phyloP scores from a whole-genome alignment of 2,113 vertebrate genomes.

The Meles meles region DNA sequence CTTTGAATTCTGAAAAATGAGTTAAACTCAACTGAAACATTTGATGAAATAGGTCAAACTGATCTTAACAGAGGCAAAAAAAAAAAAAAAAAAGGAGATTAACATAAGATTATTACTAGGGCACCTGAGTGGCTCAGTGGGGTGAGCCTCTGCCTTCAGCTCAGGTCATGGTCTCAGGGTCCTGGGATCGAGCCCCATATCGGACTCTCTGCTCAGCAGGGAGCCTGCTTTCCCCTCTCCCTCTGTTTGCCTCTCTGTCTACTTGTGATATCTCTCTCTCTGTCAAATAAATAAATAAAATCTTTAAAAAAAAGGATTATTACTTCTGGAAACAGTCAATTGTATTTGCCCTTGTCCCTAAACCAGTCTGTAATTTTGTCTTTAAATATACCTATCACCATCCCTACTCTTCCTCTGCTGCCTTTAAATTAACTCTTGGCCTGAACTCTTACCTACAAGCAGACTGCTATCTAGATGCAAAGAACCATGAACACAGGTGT shows the following conservation, averaged over 20 bases:
- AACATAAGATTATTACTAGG: neutral
- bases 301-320: neutral
- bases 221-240: too few species aligned
- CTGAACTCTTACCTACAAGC: neutral
- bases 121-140: too few species aligned
- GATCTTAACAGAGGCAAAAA: neutral
- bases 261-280: too few species aligned
- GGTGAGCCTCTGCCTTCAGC: too few species aligned
- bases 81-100: too few species aligned
- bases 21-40: neutral
- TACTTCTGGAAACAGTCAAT: neutral
- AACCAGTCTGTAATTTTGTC: neutral
- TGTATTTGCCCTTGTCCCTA: neutral
- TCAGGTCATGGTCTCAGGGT: too few species aligned
- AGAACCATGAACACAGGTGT: neutral
- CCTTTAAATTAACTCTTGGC: neutral
- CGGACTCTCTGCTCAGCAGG: too few species aligned
- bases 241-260: too few species aligned
- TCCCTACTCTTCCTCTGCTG: neutral
- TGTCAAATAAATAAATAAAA: too few species aligned
- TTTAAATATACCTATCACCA: neutral
- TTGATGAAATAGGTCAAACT: neutral
- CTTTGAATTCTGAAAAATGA: neutral
- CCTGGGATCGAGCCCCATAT: too few species aligned
- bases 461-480: neutral